phyloP scores from a whole-genome alignment of 1,140 invertebrate species.

The Anoplophora glabripennis region DNA sequence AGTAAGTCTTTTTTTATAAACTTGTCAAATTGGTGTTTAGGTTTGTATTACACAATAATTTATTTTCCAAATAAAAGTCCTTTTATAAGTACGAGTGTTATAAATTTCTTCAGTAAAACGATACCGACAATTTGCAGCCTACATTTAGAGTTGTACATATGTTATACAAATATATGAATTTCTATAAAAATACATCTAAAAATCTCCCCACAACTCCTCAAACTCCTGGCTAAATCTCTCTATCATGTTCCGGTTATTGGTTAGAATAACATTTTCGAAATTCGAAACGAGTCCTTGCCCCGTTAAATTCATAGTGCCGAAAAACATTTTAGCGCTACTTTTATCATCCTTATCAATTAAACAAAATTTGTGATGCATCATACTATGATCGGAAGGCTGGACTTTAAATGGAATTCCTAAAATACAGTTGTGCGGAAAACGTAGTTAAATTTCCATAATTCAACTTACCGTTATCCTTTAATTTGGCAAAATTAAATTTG shows the following conservation, averaged over 20 bases:
- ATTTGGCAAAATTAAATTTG: constrained; percentile 16
- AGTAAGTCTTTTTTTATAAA: too few species aligned
- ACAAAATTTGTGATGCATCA: constrained; percentile 44
- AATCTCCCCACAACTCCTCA: constrained; percentile 36
- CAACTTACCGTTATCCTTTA: constrained; percentile 24
- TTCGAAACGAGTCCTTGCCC: constrained; percentile 34
- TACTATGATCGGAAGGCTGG: constrained; percentile 14
- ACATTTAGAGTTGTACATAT: too few species aligned
- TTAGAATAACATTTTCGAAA: constrained; percentile 36
- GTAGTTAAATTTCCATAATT: constrained; percentile 14
- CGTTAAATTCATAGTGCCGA: constrained; percentile 40
- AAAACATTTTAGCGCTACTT: constrained; percentile 32
- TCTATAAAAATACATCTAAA: constrained; percentile 6
- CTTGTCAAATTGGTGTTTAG: too few species aligned
- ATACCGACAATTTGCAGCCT: too few species aligned
- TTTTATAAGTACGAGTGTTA: too few species aligned
- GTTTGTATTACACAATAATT: too few species aligned
- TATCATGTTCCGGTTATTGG: constrained; percentile 34
- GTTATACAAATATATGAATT: background rate
- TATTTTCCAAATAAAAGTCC: too few species aligned
- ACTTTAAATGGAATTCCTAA: constrained; percentile 32
- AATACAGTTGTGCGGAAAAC: background rate
- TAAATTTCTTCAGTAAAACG: too few species aligned
- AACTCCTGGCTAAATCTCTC: constrained; percentile 35
- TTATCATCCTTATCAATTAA: constrained; percentile 36